Percentiles rank a stretch among this genome's conserved stretches.
Conservation (phyloP, 2,888 invertebrate genomes). For the Heliconius charithonia region DNA sequence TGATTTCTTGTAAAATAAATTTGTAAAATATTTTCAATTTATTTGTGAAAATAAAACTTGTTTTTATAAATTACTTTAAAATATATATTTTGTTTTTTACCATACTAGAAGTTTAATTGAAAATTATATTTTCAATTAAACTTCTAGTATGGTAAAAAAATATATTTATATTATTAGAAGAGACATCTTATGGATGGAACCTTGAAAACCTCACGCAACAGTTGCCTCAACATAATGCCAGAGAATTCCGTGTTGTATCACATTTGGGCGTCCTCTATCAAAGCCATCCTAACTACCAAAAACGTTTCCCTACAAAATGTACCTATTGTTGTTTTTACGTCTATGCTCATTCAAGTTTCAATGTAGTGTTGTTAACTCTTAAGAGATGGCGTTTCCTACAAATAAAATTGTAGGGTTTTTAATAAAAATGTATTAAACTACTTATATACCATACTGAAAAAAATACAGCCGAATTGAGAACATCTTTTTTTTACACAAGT, state of each 20-base stretch:
- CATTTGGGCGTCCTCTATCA: not conserved
- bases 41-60: no score
- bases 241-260: not conserved
- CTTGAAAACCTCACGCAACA: not conserved
- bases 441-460: no score
- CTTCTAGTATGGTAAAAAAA: no score
- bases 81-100: no score
- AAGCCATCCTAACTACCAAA: not conserved
- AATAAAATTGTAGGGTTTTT: not conserved
- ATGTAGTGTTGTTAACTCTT: not conserved
- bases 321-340: not conserved
- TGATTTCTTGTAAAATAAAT: no score
- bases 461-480: no score
- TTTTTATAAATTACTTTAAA: no score
- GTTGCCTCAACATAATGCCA: not conserved
- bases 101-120: not conserved
- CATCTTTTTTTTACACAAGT: no score
- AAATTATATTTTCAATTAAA: no score
- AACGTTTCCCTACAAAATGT: not conserved
- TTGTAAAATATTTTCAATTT: no score
- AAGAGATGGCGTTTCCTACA: not conserved
- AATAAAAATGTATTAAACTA: not conserved
- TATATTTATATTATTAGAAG: no score
- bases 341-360: not conserved
- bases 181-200: not conserved